Evolutionary conservation across 1,140 invertebrate species (phyloP).

Genomic region (Tetramorium alpestre): DNA sequence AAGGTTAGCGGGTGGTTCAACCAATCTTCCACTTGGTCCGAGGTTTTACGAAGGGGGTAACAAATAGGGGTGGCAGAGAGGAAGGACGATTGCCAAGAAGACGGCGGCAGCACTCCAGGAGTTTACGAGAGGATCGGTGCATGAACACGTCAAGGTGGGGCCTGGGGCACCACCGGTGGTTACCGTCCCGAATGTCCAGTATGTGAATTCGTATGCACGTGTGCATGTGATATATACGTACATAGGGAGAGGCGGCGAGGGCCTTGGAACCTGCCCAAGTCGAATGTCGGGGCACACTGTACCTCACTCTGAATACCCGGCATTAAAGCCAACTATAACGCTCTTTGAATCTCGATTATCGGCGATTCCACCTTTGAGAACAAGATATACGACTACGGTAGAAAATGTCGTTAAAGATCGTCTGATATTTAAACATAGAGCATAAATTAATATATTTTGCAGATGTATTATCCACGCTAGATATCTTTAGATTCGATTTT

Average conservation of each 20-base stretch:
- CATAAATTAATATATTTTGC: conserved; percentile 36
- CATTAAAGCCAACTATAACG: conserved; percentile 72
- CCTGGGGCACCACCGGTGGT: conserved; percentile 69
- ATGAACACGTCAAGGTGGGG: conserved; percentile 77
- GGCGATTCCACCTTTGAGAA: conserved; percentile 43
- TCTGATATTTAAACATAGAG: background rate
- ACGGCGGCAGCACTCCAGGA: conserved; percentile 57
- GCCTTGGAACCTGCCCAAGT: conserved; percentile 30
- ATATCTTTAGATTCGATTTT: background rate
- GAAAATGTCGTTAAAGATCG: conserved; percentile 20
- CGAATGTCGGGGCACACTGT: conserved; percentile 32
- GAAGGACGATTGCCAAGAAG: conserved; percentile 39
- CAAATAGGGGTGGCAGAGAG: background rate
- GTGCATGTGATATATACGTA: conserved; percentile 37
- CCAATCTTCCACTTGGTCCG: conserved; percentile 48
- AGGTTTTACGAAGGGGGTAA: conserved; percentile 37
- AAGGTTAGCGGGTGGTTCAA: conserved; percentile 43
- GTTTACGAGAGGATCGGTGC: conserved; percentile 76
- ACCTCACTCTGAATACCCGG: conserved; percentile 64
- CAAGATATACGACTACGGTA: conserved; percentile 46
- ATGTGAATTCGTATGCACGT: conserved; percentile 15
- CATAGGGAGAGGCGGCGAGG: conserved; percentile 5
- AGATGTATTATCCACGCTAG: background rate
- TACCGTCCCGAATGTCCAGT: conserved; percentile 59
- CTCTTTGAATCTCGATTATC: conserved; percentile 73